Base-by-base conservation (phyloP, 2,113 vertebrate species). In the Chamaetylas fuelleborni region DNA sequence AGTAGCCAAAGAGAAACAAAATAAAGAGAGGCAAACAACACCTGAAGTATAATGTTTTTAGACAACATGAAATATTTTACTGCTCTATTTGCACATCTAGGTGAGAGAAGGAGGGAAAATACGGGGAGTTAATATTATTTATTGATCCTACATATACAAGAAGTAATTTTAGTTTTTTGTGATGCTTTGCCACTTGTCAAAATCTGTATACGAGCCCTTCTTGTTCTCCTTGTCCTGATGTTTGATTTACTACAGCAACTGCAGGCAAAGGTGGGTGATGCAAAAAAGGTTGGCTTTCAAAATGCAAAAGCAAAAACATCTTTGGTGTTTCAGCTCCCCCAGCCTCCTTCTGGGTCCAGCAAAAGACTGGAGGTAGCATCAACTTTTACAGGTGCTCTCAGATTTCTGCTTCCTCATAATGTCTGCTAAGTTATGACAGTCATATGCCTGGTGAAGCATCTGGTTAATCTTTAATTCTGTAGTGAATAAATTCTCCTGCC, bases 381-480 rank as follows among this genome's bases (percentile, higher is more conserved):
- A 67, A 8, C 17, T 78, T 91, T 84, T 70, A 43, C 17, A 20
- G 43, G 25, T 85, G 10, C 58, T 84, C 33, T 85, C 45, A 43
- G 45, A 50, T 67, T 86, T 86, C 53, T 66, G 5, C 58, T 72
- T 83, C 67, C 33, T 84, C 58, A 65, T 62, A 38, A 54, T 50
- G 17, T 67, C 77, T 86, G 36, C 54, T 86, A 70, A 85, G 77
- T 92, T 97, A 90, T 84, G 86, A 90, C 82, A 88, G 51, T 86
- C 77, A 67, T 93, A 67, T 82, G 58, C 57, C 81, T 82, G 50
- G 50, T 48, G 58, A 87, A 70, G 62, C 91, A 89, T 88, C 89
- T 85, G 78, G 61, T 93, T 95, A 94, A 92, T 96, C 92, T 96
- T 96, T 93, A 91, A 94, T 96, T 96, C 93, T 92, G 70, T 66